Evolutionary conservation across 2,797 vertebrate species (phyloP), one percentile per base, ranked within the genome.

Genomic region (Anas georgica): DNA sequence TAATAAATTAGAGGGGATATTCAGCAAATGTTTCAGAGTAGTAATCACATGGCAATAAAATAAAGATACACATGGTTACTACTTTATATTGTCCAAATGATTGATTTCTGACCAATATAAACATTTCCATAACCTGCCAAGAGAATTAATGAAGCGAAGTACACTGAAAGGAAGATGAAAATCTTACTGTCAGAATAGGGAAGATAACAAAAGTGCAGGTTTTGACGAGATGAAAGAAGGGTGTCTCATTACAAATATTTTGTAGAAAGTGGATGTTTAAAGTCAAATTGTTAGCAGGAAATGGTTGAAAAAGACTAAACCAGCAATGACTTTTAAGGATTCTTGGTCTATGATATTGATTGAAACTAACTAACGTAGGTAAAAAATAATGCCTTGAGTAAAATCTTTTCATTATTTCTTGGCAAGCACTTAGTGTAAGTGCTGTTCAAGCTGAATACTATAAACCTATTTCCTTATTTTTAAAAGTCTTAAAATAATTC

Each of bases 1-100:
- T 68, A 90, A 96, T 70, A 86, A 86, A 88, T 93, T 91, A 81
- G 25, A 60, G 35, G 29, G 25, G 35, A 37, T 87, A 50, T 58
- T 88, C 78, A 83, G 70, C 43, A 79, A 75, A 78, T 83, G 33
- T 66, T 92, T 91, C 59, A 67, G 29, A 82, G 37, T 10, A 59
- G 28, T 28, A 67, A 74, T 54, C 37, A 67, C 52, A 76, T 68
- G 56, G 33, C 11, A 86, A 54, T 22, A 59, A 93, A 93, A 87
- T 48, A 75, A 91, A 92, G 54, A 12, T 35, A 88, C 70, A 88
- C 9, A 10, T 5, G 33, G 17, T 37, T 86, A 84, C 20, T 64
- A 35, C n/a, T 79, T 90, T 35, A 28, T 56, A 78, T 37, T 26
- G 11, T 33, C 46, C 63, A 77, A 58, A 74, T 35, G 82, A 91